Base-by-base conservation (phyloP, 1,140 invertebrate genomes). In the Temnothorax nylanderi region DNA sequence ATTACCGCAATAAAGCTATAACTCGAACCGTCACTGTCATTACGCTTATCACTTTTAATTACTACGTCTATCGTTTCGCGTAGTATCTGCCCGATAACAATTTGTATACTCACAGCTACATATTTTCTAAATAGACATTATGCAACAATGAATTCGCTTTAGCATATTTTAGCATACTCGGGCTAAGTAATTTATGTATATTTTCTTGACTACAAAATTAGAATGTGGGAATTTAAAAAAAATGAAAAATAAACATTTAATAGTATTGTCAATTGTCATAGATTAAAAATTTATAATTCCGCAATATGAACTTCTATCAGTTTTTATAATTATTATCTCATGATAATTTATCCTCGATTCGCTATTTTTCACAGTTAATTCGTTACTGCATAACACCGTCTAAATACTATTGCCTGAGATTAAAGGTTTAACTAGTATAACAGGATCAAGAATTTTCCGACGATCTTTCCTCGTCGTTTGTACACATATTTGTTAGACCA, bases 341-440 rank as follows among this genome's bases (percentile, higher is more conserved):
- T 34, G 32, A 16, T 41, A 69, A 69, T 18, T 69, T 21, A 41
- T 60, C 41, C 16, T 58, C 37, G 5, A 32, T 37, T 54, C 6
- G 7, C 10, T 16, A 41, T 41, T 41, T 41, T 6, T 41, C 37
- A 41, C 37, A 51, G 13, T 71, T 71, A 81, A 71, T 71, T 71
- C 7, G 34, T 69, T 71, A 37, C n/a, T 81, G 37, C 49, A 54
- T 44, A 71, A 81, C 6, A 18, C 13, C 47, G n/a, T 51, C 32
- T 56, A 71, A 41, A 71, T 54, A 80, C 37, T 81, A 81, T 58
- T 32, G 56, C 78, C 47, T 81, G 47, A 71, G 56, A 44, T 81
- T 26, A 51, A 64, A 67, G 54, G 13, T 44, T n/a, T 16, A 71
- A 18, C 34, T 69, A 80, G 51, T 11, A 26, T 26, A 76, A 49